Percentiles rank a stretch among this genome's conserved stretches.
phyloP scores from a whole-genome alignment of 2,888 invertebrate genomes.

The Drosophila mercatorum region DNA sequence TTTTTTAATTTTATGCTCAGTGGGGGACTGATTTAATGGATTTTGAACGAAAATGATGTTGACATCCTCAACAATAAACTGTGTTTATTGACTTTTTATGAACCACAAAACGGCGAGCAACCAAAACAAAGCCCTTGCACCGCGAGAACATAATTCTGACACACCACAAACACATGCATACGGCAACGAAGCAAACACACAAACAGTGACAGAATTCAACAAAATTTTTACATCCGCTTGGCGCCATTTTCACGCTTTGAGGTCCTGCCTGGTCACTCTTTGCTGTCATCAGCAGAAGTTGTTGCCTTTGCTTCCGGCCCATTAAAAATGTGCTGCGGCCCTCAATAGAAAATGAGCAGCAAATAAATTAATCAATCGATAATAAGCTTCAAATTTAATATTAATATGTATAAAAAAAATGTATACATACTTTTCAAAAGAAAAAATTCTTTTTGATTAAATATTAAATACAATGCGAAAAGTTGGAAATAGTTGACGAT shows the following conservation, averaged over 20 bases:
- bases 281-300: slow-evolving; percentile 23
- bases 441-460: background rate
- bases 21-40: slow-evolving; percentile 63
- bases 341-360: background rate
- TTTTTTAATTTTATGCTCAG: slow-evolving; percentile 8
- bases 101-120: slow-evolving; percentile 60
- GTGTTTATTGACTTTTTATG: slow-evolving; percentile 77
- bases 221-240: slow-evolving; percentile 74
- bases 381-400: background rate
- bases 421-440: background rate
- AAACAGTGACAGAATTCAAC: slow-evolving; percentile 52
- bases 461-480: too few species aligned
- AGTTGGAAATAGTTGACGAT: too few species aligned
- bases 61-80: slow-evolving; percentile 67
- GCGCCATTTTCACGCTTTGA: slow-evolving; percentile 66
- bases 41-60: slow-evolving; percentile 68
- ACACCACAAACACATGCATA: slow-evolving; percentile 37
- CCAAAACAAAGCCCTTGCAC: slow-evolving; percentile 60
- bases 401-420: background rate
- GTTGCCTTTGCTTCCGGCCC: slow-evolving; percentile 10
- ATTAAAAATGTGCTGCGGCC: background rate
- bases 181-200: slow-evolving; percentile 7
- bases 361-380: background rate
- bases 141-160: slow-evolving; percentile 34
- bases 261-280: slow-evolving; percentile 39